These are phyloP conservation scores for Drosophila fuyamai DNA, from an alignment of 1,140 invertebrate species.

Conservation along the genomic window DNA sequence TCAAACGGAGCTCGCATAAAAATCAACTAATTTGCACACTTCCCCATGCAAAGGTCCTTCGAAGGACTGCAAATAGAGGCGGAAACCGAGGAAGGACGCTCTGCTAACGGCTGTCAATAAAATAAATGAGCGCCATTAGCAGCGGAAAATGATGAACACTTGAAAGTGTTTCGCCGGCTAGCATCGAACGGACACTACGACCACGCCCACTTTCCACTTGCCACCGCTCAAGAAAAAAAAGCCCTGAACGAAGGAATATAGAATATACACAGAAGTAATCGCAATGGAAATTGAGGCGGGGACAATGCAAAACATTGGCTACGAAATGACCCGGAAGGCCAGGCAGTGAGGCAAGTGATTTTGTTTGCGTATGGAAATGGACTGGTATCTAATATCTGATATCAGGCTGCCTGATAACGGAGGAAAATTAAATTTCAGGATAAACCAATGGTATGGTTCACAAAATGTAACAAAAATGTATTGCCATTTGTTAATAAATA, in stretches of 20 bases:
- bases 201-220: constrained; percentile 8
- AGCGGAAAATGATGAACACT: constrained; percentile 64
- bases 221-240: constrained; percentile 2
- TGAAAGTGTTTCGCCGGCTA: constrained; percentile 46
- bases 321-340: constrained; percentile 32
- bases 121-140: constrained; percentile 78
- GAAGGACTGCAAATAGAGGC: constrained; percentile 5
- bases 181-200: constrained; percentile 10
- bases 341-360: constrained; percentile 1
- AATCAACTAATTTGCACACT: constrained; percentile 78
- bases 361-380: constrained; percentile 20
- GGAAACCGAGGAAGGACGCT: neutral
- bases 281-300: neutral
- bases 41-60: constrained; percentile 52
- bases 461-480: no score
- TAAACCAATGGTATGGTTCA: no score
- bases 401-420: neutral
- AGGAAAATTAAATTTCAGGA: neutral
- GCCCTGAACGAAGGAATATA: neutral
- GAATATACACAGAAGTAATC: neutral
- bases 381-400: constrained; percentile 17
- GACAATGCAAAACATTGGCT: constrained; percentile 23
- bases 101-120: constrained; percentile 69
- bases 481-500: no score
- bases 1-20: constrained; percentile 61